Conservation (phyloP, 2,888 invertebrate genomes). For the Villa cingulata region DNA sequence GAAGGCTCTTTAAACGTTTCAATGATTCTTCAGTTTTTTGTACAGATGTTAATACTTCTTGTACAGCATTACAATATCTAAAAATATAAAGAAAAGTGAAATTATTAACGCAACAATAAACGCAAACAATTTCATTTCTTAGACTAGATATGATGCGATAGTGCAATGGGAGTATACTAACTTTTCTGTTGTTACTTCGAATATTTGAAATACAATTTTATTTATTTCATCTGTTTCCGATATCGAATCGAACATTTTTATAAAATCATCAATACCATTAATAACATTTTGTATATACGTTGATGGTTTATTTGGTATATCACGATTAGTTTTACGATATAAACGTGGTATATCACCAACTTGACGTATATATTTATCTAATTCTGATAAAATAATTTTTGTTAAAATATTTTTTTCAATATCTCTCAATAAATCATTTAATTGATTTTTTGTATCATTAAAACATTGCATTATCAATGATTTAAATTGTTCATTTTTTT, state of each 20-base stretch:
- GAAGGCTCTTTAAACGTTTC: slow-evolving; percentile 71
- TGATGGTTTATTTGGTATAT: slow-evolving; percentile 66
- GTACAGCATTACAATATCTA: slow-evolving; percentile 59
- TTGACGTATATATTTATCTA: slow-evolving; percentile 53
- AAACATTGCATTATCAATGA: slow-evolving; percentile 5
- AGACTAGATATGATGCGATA: slow-evolving; percentile 45
- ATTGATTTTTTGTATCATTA: not conserved
- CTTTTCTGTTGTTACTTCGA: not conserved
- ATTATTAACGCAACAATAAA: too few species aligned
- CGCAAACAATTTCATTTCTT: not conserved
- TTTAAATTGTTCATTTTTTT: too few species aligned
- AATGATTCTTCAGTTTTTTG: slow-evolving; percentile 92
- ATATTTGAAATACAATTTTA: slow-evolving; percentile 18
- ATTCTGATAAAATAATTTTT: slow-evolving; percentile 33
- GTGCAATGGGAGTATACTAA: slow-evolving; percentile 30
- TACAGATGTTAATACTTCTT: slow-evolving; percentile 82
- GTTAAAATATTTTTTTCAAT: slow-evolving; percentile 32
- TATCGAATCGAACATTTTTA: slow-evolving; percentile 28
- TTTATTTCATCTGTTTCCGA: slow-evolving; percentile 19
- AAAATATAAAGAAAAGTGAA: too few species aligned
- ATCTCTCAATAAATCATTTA: slow-evolving; percentile 17
- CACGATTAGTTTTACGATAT: slow-evolving; percentile 83
- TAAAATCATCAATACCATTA: slow-evolving; percentile 35
- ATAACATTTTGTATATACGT: slow-evolving; percentile 51
- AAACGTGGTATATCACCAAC: slow-evolving; percentile 88